These are phyloP conservation scores for Drosophila nr. perissopoda DNA, from an alignment of 2,888 invertebrate species.

Conservation along the genomic window DNA sequence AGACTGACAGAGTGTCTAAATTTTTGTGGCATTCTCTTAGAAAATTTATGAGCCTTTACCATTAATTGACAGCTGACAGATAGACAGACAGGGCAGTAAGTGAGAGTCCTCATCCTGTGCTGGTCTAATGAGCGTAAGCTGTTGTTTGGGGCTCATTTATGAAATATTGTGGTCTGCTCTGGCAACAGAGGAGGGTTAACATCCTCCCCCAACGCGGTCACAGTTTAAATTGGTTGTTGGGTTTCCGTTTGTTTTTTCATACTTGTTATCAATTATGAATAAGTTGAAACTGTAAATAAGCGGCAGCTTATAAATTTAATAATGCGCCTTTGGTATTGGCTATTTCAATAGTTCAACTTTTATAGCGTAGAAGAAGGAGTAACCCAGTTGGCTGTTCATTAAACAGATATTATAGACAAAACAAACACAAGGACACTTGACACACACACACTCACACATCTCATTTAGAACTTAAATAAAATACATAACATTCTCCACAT, in stretches of 20 bases:
- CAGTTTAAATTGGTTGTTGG: not conserved
- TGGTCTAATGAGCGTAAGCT: not conserved
- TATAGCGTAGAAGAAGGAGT: not conserved
- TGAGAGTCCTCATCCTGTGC: not conserved
- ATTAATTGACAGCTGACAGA: conserved; percentile 2
- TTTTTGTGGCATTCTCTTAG: not conserved
- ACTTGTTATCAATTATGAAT: not conserved
- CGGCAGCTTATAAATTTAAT: not conserved
- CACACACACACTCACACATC: conserved; percentile 4
- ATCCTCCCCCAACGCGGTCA: not conserved
- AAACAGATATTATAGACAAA: not conserved
- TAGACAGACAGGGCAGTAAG: not conserved
- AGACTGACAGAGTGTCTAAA: not conserved
- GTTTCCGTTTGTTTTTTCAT: not conserved
- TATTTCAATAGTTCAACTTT: not conserved
- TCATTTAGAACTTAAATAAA: not conserved
- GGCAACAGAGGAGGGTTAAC: not conserved
- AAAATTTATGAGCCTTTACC: not conserved
- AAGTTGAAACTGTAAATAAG: not conserved
- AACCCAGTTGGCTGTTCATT: conserved; percentile 5
- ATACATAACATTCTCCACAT: not conserved
- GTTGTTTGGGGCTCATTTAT: conserved; percentile 1
- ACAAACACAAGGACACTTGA: not conserved
- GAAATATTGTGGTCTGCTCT: not conserved
- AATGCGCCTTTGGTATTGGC: not conserved